Evolutionary conservation across 2,797 vertebrate genomes (phyloP).

Genomic region (Myiothlypis chrysogaster): DNA sequence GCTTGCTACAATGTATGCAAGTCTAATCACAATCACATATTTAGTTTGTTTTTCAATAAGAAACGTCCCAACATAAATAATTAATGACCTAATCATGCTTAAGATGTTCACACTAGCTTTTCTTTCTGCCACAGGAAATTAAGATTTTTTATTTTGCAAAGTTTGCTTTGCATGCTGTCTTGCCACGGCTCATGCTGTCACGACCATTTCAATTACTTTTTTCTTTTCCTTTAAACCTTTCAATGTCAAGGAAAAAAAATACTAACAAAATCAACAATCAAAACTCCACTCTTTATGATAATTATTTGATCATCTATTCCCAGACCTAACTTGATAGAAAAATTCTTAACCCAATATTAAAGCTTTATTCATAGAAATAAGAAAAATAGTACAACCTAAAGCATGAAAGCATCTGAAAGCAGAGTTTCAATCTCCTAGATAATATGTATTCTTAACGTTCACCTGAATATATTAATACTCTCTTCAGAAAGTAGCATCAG

Average conservation of each 20-base stretch:
- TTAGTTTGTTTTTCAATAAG: not conserved
- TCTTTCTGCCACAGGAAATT: not conserved
- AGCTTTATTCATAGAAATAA: not conserved
- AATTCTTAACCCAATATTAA: not conserved
- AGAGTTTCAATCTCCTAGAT: not conserved
- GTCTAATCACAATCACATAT: not conserved
- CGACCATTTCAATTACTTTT: not conserved
- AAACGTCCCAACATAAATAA: not conserved
- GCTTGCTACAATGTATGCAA: not conserved
- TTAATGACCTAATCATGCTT: not conserved
- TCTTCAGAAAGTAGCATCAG: conserved; percentile 7
- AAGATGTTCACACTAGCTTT: not conserved
- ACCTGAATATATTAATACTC: not conserved
- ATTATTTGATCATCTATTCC: not conserved
- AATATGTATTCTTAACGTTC: not conserved
- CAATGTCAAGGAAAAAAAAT: not conserved
- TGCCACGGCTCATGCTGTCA: not conserved
- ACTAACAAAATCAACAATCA: not conserved
- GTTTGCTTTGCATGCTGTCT: not conserved
- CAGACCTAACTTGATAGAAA: not conserved
- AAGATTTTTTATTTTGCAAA: not conserved
- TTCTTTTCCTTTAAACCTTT: not conserved
- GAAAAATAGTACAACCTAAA: not conserved
- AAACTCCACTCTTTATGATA: not conserved
- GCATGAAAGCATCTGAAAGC: not conserved